Percentiles rank a stretch among this genome's conserved stretches.
Evolutionary conservation across 2,113 vertebrate species (phyloP).

Genomic region (Aplodontia rufa): DNA sequence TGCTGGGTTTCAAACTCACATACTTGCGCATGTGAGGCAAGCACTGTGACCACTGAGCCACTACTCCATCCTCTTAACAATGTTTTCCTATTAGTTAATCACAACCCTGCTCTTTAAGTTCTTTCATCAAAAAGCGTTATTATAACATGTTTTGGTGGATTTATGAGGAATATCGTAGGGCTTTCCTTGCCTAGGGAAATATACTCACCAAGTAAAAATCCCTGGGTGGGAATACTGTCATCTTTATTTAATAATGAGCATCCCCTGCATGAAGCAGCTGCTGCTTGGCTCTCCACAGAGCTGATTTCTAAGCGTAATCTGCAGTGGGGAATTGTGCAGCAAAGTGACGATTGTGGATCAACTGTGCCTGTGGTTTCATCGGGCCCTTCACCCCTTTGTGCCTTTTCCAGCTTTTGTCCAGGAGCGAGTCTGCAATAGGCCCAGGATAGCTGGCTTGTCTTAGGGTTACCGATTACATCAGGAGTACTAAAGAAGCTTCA

Average conservation of each 20-base stretch:
- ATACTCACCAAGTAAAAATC: neutral
- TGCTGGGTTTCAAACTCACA: no score
- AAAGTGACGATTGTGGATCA: neutral
- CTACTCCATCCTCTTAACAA: no score
- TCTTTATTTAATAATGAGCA: neutral
- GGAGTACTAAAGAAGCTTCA: neutral
- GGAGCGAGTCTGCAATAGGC: neutral
- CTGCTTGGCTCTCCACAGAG: neutral
- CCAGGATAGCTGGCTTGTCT: neutral
- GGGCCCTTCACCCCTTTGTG: neutral
- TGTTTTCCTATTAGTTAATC: conserved; percentile 24
- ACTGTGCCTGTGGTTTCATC: neutral
- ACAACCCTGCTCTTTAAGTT: neutral
- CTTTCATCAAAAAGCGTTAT: conserved; percentile 1
- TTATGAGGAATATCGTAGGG: neutral
- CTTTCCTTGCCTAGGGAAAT: neutral
- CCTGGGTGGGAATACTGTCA: neutral
- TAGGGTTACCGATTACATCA: neutral
- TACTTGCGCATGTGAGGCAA: no score
- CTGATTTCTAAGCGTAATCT: neutral
- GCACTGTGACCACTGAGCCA: no score
- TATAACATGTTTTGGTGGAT: neutral
- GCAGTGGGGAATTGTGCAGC: neutral
- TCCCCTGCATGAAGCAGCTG: neutral
- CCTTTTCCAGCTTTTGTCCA: neutral